Evolutionary conservation across 2,888 invertebrate genomes (phyloP), one percentile per base, ranked within the genome.

Genomic region (Kryphioiulus occultus): DNA sequence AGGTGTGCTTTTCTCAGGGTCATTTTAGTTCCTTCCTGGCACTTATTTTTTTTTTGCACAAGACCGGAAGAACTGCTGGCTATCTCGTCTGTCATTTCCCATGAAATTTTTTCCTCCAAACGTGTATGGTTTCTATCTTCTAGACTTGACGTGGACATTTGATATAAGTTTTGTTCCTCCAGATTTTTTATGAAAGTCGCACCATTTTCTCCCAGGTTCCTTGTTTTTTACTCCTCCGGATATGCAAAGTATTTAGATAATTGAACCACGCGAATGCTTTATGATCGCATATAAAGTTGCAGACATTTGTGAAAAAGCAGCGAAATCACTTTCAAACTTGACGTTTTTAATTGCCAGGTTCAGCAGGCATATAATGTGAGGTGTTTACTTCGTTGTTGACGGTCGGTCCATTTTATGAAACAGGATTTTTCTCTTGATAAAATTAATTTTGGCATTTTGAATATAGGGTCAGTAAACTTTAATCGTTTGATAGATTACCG

Each of bases 1-100:
- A 68, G 68, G 68, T 68, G 68, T 26, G 68, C 68, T 68, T 22
- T 68, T 68, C 68, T 68, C 68, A 68, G 68, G 68, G 68, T 68
- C 68, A 68, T 68, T 22, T 68, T 68, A 26, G 68, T 68, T 68
- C 68, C 68, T 68, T 26, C 68, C 22, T 68, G 68, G 2, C 68
- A 68, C 26, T 22, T 22, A 68, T 68, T 68, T 68, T 68, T 68
- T 68, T 26, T 68, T n/a, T n/a, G n/a, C n/a, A 26, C 22, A 12
- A 68, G 22, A 26, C 68, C 68, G 68, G 68, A 68, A 68, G 22
- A 68, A 68, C 68, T 4, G 68, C 68, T 68, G 22, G 35, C 35
- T 35, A 68, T 68, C 68, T 68, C n/a, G 59, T 5, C 19, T 59
- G 59, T n/a, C 59, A 59, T 22, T 68, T 22, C 22, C 68, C 68